Percentiles rank a stretch among this genome's conserved stretches.
Evolutionary conservation across 2,797 vertebrate species (phyloP).

Genomic region (Sebastes baramenuke): DNA sequence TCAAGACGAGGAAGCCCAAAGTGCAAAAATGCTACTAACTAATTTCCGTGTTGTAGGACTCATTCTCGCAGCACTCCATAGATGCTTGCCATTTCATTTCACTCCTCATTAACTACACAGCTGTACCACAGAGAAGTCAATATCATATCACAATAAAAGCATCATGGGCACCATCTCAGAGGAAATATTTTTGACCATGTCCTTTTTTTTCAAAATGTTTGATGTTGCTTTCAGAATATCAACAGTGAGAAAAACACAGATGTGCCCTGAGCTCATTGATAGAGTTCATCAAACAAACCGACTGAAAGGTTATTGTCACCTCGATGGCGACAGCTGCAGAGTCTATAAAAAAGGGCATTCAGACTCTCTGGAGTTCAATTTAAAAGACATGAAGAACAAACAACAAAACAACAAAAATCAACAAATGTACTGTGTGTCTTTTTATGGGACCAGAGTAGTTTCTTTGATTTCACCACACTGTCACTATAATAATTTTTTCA

Average conservation of each 20-base stretch:
- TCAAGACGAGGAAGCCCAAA: no score
- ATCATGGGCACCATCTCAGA: not conserved
- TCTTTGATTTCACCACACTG: conserved; percentile 1
- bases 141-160: not conserved
- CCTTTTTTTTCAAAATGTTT: not conserved
- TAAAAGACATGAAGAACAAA: not conserved
- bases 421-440: not conserved
- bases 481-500: conserved; percentile 66
- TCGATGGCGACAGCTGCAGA: conserved; percentile 12
- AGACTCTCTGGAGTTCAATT: not conserved
- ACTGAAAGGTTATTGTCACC: conserved; percentile 36
- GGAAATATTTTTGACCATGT: not conserved
- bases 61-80: no score
- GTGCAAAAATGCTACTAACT: no score
- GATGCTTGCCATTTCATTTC: conserved; percentile 7
- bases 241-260: conserved; percentile 41
- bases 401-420: not conserved
- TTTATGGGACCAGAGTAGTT: not conserved
- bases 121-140: not conserved
- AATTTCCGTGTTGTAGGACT: no score
- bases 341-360: not conserved
- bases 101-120: conserved; percentile 10
- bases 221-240: conserved; percentile 10
- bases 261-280: conserved; percentile 24
- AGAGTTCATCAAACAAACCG: conserved; percentile 44